These are phyloP conservation scores for Accipiter virgatus DNA, from an alignment of 2,113 vertebrate genomes.

Conservation along the genomic window DNA sequence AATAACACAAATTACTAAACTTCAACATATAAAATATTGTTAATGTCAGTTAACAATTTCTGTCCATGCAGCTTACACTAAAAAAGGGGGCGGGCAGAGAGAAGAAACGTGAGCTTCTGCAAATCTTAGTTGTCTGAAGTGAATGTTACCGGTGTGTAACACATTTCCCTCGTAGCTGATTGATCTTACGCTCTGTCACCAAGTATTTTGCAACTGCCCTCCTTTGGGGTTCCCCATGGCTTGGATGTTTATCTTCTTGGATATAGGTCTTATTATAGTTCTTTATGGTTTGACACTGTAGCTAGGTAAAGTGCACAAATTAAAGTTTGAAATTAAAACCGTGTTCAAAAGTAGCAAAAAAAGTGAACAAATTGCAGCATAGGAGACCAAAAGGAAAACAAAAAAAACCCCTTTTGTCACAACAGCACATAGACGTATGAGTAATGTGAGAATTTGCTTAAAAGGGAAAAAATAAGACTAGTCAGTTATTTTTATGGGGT, in stretches of 20 bases:
- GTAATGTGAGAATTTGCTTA: neutral
- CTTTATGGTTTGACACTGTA: neutral
- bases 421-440: neutral
- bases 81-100: neutral
- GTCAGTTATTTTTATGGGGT: neutral
- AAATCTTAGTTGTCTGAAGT: neutral
- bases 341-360: neutral
- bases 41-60: neutral
- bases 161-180: neutral
- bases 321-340: neutral
- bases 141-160: neutral
- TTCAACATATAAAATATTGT: neutral
- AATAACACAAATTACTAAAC: neutral
- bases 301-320: neutral
- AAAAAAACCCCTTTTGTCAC: neutral
- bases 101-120: slow-evolving; percentile 49
- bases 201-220: neutral
- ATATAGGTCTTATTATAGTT: neutral
- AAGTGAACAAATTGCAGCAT: neutral
- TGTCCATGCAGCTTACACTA: neutral
- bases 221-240: neutral
- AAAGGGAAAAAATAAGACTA: neutral
- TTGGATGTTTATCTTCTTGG: neutral
- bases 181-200: neutral
- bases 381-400: neutral